Percentiles rank a stretch among this genome's conserved stretches.
Evolutionary conservation across 2,888 invertebrate species (phyloP).

Genomic region (Xestia ashworthii): DNA sequence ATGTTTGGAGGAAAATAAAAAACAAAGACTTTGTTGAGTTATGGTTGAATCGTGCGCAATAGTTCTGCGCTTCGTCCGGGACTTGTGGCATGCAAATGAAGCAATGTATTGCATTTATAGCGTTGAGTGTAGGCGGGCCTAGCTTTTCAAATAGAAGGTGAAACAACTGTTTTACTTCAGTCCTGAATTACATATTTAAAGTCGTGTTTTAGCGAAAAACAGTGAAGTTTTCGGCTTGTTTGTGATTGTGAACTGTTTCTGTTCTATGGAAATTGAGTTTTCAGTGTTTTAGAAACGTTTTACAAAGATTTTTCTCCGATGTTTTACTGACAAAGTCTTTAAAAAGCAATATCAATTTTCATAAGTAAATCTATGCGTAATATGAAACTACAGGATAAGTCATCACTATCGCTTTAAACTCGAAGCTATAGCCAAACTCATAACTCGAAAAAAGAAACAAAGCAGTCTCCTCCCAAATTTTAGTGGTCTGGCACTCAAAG

Average conservation of each 20-base stretch:
- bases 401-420: not conserved
- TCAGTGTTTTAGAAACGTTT: not conserved
- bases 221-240: constrained; percentile 6
- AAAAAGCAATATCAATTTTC: not conserved
- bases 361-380: not conserved
- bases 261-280: not conserved
- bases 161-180: constrained; percentile 34
- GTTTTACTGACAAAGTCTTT: not conserved
- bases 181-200: constrained; percentile 28
- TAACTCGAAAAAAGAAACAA: not conserved
- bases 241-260: not conserved
- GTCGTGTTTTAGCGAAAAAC: constrained; percentile 1
- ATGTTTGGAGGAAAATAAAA: constrained; percentile 66
- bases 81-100: constrained; percentile 76
- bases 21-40: constrained; percentile 71
- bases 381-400: not conserved
- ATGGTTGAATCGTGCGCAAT: constrained; percentile 74
- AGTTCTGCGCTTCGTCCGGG: constrained; percentile 59
- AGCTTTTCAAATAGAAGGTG: constrained; percentile 29
- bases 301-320: no score
- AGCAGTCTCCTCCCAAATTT: constrained; percentile 25
- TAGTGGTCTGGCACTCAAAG: constrained; percentile 60
- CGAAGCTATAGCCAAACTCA: not conserved
- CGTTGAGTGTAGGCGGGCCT: constrained; percentile 36
- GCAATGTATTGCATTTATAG: constrained; percentile 75